Conservation (phyloP, 2,113 vertebrate genomes). For the Pseudolaguvia tuberculata region DNA sequence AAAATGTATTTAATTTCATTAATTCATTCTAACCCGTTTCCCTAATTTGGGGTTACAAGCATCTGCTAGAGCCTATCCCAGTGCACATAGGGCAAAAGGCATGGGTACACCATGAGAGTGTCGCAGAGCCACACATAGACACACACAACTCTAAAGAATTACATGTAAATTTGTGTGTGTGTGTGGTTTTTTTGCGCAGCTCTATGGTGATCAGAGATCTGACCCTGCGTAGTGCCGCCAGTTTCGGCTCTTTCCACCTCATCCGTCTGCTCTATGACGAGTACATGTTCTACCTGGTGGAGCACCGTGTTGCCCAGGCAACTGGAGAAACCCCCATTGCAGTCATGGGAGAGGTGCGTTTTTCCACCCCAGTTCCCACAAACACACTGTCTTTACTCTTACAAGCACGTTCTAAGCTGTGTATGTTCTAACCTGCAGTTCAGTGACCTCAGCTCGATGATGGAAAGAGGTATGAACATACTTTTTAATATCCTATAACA, state of each 20-base stretch:
- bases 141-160: no score
- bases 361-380: not conserved
- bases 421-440: constrained; percentile 73
- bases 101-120: no score
- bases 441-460: constrained; percentile 85
- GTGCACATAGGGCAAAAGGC: no score
- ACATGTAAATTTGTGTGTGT: not conserved
- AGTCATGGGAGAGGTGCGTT: constrained; percentile 90
- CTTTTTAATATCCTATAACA: not conserved
- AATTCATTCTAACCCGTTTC: no score
- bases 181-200: constrained; percentile 59
- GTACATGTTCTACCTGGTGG: constrained; percentile 99
- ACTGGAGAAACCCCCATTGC: constrained; percentile 94
- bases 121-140: no score
- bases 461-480: constrained; percentile 81
- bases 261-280: constrained; percentile 96
- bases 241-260: constrained; percentile 95
- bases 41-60: no score
- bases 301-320: constrained; percentile 90
- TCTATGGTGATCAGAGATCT: constrained; percentile 99
- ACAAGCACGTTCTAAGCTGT: not conserved
- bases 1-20: no score
- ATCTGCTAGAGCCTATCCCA: no score
- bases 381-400: not conserved
- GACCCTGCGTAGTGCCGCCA: constrained; percentile 91